These are phyloP conservation scores for Enteromius treurensis DNA, from an alignment of 2,797 vertebrate species.

Conservation along the genomic window DNA sequence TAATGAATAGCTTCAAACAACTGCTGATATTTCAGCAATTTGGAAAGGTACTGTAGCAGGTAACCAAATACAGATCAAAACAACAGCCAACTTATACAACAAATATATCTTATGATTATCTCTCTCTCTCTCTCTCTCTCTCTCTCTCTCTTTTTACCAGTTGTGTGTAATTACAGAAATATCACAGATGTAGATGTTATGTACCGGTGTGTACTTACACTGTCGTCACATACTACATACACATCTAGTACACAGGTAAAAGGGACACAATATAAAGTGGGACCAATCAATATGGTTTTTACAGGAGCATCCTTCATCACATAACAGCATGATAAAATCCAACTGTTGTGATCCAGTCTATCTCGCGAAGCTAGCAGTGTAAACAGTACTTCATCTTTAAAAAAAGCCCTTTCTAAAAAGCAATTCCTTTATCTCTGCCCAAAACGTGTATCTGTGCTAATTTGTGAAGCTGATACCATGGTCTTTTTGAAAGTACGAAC, in stretches of 20 bases:
- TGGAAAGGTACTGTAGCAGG: too few relatives aligned
- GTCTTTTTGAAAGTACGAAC: constrained; percentile 40
- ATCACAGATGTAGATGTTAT: too few relatives aligned
- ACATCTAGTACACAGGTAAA: too few relatives aligned
- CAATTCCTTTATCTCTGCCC: constrained; percentile 18
- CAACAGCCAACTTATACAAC: background rate
- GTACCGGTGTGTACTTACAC: too few relatives aligned
- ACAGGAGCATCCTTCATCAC: background rate
- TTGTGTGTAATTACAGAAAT: too few relatives aligned
- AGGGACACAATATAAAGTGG: too few relatives aligned
- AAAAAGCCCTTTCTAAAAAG: background rate
- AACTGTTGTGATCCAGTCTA: background rate
- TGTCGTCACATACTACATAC: too few relatives aligned
- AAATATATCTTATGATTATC: too few relatives aligned
- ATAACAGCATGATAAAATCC: background rate
- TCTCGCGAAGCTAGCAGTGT: background rate
- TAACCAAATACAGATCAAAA: background rate
- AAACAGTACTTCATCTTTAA: background rate
- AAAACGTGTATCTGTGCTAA: constrained; percentile 11
- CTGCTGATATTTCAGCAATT: background rate
- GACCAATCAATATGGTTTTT: background rate
- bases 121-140: too few relatives aligned
- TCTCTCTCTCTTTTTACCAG: too few relatives aligned
- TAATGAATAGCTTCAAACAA: background rate
- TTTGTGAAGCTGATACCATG: constrained; percentile 33